phyloP scores from a whole-genome alignment of 2,888 invertebrate genomes.

The Amphiduros pacificus region DNA sequence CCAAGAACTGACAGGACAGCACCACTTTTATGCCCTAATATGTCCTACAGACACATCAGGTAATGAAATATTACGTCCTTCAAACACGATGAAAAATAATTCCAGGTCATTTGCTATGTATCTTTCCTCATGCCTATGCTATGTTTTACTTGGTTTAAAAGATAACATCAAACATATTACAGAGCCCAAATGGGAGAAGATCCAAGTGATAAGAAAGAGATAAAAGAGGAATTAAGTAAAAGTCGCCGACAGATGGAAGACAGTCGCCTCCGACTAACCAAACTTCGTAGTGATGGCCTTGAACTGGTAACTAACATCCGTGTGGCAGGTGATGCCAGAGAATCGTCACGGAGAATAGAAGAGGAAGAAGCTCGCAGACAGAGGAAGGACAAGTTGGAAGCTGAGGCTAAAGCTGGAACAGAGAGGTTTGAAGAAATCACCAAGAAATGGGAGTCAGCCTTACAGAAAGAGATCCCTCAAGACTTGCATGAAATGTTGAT shows the following conservation, averaged over 20 bases:
- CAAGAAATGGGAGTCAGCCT: constrained; percentile 59
- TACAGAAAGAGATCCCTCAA: constrained; percentile 59
- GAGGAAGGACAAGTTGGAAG: constrained; percentile 56
- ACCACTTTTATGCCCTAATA: too few species aligned
- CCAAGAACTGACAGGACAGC: too few species aligned
- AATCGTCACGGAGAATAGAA: constrained; percentile 48
- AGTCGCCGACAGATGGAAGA: constrained; percentile 58
- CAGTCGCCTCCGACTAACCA: constrained; percentile 54
- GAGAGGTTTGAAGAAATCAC: constrained; percentile 61
- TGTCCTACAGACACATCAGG: too few species aligned
- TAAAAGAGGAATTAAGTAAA: constrained; percentile 55
- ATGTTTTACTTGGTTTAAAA: too few species aligned
- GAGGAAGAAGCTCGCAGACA: constrained; percentile 54
- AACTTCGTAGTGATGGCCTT: constrained; percentile 56
- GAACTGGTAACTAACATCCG: constrained; percentile 58
- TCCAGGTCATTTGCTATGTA: too few species aligned
- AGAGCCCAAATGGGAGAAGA: constrained; percentile 56
- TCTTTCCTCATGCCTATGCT: too few species aligned
- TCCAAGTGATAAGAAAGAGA: constrained; percentile 46
- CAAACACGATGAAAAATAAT: too few species aligned
- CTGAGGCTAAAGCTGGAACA: constrained; percentile 56
- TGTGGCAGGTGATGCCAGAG: constrained; percentile 58
- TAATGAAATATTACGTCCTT: too few species aligned
- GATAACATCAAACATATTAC: too few species aligned
- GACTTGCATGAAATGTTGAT: constrained; percentile 58